phyloP scores from a whole-genome alignment of 1,140 invertebrate genomes.

The Zaprionus kolodkinae region DNA sequence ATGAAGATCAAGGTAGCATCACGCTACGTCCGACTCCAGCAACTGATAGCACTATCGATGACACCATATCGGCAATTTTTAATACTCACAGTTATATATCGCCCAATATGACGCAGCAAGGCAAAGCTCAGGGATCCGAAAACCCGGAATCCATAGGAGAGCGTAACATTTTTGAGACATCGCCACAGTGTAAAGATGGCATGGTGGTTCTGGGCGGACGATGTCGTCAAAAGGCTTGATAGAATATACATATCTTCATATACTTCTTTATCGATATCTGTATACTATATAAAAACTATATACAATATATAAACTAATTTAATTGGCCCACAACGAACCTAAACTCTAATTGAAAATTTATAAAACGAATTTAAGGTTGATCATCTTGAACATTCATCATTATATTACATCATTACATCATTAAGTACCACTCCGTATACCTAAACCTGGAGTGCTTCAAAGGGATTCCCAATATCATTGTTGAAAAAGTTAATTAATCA shows the following conservation, averaged over 20 bases:
- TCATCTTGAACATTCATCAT: background rate
- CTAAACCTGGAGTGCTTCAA: too few relatives aligned
- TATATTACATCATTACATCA: too few relatives aligned
- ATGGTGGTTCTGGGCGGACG: constrained; percentile 34
- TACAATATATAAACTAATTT: background rate
- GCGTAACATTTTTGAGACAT: constrained; percentile 52
- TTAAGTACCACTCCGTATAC: background rate
- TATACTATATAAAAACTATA: background rate
- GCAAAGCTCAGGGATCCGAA: constrained; percentile 18
- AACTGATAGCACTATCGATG: constrained; percentile 5
- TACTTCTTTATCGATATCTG: background rate
- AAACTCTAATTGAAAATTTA: background rate
- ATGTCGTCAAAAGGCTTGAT: constrained; percentile 55
- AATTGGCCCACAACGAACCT: background rate
- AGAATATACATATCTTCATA: background rate
- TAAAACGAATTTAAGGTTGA: background rate
- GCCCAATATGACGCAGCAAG: background rate
- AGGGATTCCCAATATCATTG: background rate
- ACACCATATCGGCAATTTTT: constrained; percentile 48
- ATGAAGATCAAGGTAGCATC: background rate
- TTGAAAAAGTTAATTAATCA: background rate
- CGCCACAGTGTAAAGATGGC: constrained; percentile 44
- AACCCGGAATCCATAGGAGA: constrained; percentile 36
- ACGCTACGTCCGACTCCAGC: constrained; percentile 11
- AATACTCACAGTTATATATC: constrained; percentile 49